A percentile compares a stretch with the other conserved stretches of the same genome.
These are phyloP conservation scores for Tichodroma muraria DNA, from an alignment of 2,113 vertebrate species.

Conservation along the genomic window DNA sequence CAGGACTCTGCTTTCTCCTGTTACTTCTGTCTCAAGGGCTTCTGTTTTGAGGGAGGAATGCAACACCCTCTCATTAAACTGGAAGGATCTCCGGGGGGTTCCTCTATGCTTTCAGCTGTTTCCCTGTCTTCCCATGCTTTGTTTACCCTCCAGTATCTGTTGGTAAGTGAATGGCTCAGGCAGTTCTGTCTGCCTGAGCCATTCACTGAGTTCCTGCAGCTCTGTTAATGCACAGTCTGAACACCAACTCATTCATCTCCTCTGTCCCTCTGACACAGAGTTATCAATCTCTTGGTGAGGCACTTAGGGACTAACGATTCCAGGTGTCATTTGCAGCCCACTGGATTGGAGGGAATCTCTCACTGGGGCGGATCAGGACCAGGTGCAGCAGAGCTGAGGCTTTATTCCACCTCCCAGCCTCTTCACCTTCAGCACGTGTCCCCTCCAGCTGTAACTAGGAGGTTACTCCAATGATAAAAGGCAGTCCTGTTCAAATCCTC, in stretches of 20 bases:
- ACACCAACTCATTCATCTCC: neutral
- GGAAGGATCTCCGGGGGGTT: neutral
- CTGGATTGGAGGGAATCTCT: neutral
- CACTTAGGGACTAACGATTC: neutral
- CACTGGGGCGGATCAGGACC: neutral
- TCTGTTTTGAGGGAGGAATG: neutral
- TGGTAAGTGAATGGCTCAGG: neutral
- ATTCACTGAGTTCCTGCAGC: neutral
- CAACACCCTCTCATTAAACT: neutral
- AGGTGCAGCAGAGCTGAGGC: neutral
- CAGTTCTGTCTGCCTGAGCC: neutral
- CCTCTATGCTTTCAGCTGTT: neutral
- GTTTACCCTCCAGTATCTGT: neutral
- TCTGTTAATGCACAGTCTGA: neutral
- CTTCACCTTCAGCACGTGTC: neutral
- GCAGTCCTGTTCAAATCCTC: neutral
- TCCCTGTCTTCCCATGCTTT: neutral
- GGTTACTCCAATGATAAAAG: neutral
- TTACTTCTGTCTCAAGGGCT: neutral
- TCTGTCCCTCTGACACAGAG: neutral
- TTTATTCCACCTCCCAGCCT: neutral
- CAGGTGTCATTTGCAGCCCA: neutral
- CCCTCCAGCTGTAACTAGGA: neutral
- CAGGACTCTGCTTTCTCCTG: neutral
- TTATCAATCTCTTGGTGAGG: neutral